These are phyloP conservation scores for Sinocyclocheilus maitianheensis DNA, from an alignment of 2,113 vertebrate genomes.

Conservation along the genomic window DNA sequence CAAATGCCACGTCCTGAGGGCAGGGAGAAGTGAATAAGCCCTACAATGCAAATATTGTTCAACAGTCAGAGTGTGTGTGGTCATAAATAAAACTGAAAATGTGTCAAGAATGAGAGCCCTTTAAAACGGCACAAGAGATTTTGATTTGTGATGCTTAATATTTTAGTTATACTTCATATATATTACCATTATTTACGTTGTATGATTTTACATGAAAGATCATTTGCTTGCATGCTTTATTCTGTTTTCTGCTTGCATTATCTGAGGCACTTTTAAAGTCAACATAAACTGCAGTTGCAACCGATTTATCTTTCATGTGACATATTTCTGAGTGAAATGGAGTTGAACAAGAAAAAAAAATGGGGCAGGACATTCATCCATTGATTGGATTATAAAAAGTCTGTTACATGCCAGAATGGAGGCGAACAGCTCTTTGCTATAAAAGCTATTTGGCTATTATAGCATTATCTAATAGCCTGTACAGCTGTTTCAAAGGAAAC, in stretches of 20 bases:
- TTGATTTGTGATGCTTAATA: background rate
- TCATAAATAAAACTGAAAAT: slow-evolving; percentile 22
- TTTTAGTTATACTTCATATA: background rate
- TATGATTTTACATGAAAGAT: background rate
- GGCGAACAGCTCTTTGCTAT: background rate
- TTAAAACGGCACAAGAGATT: background rate
- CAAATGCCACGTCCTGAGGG: slow-evolving; percentile 68
- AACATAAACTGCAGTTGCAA: background rate
- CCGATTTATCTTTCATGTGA: background rate
- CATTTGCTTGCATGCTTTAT: background rate
- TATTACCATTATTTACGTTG: background rate
- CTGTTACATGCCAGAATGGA: background rate
- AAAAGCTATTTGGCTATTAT: background rate
- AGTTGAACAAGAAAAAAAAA: background rate
- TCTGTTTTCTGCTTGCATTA: background rate
- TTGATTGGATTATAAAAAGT: background rate
- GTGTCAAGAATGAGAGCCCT: slow-evolving; percentile 6
- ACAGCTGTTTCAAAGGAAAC: background rate
- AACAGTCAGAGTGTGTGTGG: slow-evolving; percentile 19
- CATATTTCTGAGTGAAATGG: background rate
- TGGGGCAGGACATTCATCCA: background rate
- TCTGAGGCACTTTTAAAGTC: background rate
- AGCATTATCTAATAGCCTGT: background rate
- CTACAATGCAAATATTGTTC: slow-evolving; percentile 74
- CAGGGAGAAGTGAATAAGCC: slow-evolving; percentile 66